Evolutionary conservation across 2,113 vertebrate species (phyloP), one percentile per base, ranked within the genome.

Genomic region (Geothlypis trichas): DNA sequence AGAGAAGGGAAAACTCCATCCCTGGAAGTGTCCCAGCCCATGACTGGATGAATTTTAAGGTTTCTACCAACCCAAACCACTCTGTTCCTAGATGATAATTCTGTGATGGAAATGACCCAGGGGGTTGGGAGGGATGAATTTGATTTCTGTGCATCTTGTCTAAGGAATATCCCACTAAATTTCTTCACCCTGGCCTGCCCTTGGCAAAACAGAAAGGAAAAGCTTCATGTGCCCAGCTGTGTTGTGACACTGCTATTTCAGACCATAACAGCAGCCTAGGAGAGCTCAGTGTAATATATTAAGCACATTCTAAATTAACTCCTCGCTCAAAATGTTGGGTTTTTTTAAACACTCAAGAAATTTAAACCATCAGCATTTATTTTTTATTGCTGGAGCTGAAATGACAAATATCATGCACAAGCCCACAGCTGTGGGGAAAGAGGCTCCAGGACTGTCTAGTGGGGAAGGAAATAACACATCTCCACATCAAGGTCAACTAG

Each of bases 171-270:
- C 65, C 72, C 5, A 2, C 33, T 20, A 20, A 80, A 54, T 31
- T 41, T 61, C 73, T 42, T 41, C 18, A 46, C 26, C 3, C 37
- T 54, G 23, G 65, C 37, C 47, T 35, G 42, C 27, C 58, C 77
- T 66, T 24, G 66, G 71, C 15, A 41, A 52, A n/a, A 44, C 10
- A 33, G 27, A 15, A 63, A 30, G 37, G 27, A 33, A 61, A 15
- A 30, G 27, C 84, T 55, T 59, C 24, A 24, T 54, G 18, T 74
- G 67, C 31, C 72, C 96, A 84, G 82, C 87, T 93, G 90, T 59
- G 62, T n/a, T 65, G 41, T 7, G 28, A 84, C 74, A 90, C 21
- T 54, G 77, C 93, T 90, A 37, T 87, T 93, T 71, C 89, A 84
- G 92, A 91, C 22, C 61, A 0, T 19, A 76, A 33, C 77, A 93